A percentile compares a stretch with the other conserved stretches of the same genome.
phyloP scores from a whole-genome alignment of 1,140 invertebrate species.

The Hyles vespertilio region DNA sequence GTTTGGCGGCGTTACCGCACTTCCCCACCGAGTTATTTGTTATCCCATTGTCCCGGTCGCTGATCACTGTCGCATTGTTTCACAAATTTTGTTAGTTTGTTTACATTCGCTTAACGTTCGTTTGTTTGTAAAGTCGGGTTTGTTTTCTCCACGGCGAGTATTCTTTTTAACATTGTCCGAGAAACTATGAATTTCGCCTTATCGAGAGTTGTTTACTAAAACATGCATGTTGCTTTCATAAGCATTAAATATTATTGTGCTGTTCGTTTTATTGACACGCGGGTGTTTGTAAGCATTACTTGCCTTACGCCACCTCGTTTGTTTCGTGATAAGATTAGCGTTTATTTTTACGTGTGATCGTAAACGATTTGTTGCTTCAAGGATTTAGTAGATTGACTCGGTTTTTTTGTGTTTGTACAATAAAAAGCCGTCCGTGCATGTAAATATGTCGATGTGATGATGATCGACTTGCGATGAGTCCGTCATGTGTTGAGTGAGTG shows the following conservation, averaged over 20 bases:
- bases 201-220: conserved; percentile 29
- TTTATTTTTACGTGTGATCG: conserved; percentile 10
- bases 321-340: conserved; percentile 12
- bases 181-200: conserved; percentile 30
- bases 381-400: conserved; percentile 4
- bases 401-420: conserved; percentile 5
- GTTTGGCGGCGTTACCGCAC: conserved; percentile 41
- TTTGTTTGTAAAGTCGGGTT: conserved; percentile 46
- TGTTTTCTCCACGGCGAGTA: conserved; percentile 35
- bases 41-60: conserved; percentile 57
- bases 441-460: too few species aligned
- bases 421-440: conserved; percentile 8
- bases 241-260: conserved; percentile 12
- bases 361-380: conserved; percentile 9
- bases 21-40: conserved; percentile 63
- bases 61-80: conserved; percentile 63
- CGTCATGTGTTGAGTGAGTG: neutral
- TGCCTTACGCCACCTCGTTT: conserved; percentile 9
- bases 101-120: conserved; percentile 53
- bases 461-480: too few species aligned
- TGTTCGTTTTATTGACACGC: conserved; percentile 15
- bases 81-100: conserved; percentile 41
- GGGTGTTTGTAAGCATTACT: neutral
- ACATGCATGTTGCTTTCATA: conserved; percentile 16
- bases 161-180: conserved; percentile 30